Evolutionary conservation across 2,888 invertebrate genomes (phyloP), one percentile per base, ranked within the genome.

Genomic region (Apodemia zela): DNA sequence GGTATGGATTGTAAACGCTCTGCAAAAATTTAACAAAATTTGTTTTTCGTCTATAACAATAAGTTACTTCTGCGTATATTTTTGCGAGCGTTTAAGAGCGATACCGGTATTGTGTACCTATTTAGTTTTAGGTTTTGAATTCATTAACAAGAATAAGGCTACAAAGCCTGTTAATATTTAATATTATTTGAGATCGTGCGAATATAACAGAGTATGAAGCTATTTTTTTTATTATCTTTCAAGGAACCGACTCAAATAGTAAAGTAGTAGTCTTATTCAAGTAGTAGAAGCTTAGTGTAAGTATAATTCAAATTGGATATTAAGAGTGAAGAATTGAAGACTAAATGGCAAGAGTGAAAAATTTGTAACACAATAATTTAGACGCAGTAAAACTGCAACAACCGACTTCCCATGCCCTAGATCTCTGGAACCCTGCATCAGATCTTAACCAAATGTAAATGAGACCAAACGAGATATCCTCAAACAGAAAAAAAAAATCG

Each of bases 211-310:
- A 13, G 54, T 54, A 54, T 8, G 25, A 13, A 51, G 51, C 21
- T 51, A 51, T 21, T 51, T 13, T 51, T 42, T 21, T 51, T 51
- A 51, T 51, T 51, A 51, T 51, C 51, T 51, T 51, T 51, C 25
- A 51, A 51, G 51, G 51, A 51, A 51, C 51, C 42, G 42, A 42
- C 42, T 42, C 42, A 15, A 51, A 21, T 51, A 51, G 42, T 42
- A 42, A 42, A 42, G 15, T 13, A 42, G 42, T 42, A 42, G 42
- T 42, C 15, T 51, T 51, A 51, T 51, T 51, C 2, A 17, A 17
- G 51, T 10, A 51, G 51, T 49, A 51, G 51, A 51, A 21, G 51
- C 51, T 17, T 51, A 51, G 51, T 51, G 51, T 49, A 15, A 49
- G 10, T n/a, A 11, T 51, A 21, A n/a, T 18, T 21, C 13, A 21